These are phyloP conservation scores for Drosophila testacea DNA, from an alignment of 2,888 invertebrate genomes.

Conservation along the genomic window DNA sequence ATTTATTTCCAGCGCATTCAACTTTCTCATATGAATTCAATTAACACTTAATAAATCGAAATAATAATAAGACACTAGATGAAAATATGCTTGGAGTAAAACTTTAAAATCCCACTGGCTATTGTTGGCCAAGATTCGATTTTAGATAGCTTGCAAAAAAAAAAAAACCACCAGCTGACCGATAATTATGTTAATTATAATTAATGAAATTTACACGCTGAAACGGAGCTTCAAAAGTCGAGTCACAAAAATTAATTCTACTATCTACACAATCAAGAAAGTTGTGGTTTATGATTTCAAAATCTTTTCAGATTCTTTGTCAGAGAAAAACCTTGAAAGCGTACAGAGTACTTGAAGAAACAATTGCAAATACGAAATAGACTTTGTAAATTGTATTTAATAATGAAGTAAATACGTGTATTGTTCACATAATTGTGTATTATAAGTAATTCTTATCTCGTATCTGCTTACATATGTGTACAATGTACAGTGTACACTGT, in stretches of 20 bases:
- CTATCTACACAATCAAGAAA: conserved; percentile 31
- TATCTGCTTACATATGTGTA: no score
- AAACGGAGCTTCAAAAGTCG: not conserved
- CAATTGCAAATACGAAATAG: no score
- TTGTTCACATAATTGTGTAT: no score
- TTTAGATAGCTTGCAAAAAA: not conserved
- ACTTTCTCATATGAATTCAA: conserved; percentile 65
- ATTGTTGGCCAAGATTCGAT: conserved; percentile 18
- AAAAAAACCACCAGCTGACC: not conserved
- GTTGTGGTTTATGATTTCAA: not conserved
- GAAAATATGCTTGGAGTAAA: not conserved
- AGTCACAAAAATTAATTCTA: not conserved
- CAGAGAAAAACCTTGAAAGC: no score
- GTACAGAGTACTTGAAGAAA: no score
- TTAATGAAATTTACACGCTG: not conserved
- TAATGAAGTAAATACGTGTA: no score
- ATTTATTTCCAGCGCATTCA: conserved; percentile 28
- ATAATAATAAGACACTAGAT: not conserved
- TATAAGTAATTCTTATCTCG: no score
- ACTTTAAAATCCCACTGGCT: conserved; percentile 16
- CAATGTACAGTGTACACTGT: no score
- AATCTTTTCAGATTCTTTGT: not conserved
- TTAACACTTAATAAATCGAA: conserved; percentile 52
- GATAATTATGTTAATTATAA: conserved; percentile 1
- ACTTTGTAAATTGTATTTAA: no score